Conservation (phyloP, 1,140 invertebrate species). For the Hycleus phaleratus region DNA sequence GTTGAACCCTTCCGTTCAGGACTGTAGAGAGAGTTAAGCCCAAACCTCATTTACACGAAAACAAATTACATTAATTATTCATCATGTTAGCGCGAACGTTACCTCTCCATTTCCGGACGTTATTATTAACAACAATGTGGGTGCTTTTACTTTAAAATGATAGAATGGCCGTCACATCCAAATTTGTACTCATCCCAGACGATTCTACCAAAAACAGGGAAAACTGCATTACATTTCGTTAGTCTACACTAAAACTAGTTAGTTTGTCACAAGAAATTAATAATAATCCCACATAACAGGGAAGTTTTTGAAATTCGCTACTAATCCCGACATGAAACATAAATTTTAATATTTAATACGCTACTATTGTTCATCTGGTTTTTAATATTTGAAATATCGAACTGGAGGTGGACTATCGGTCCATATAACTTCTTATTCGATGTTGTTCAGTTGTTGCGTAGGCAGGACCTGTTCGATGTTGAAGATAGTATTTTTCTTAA, state of each 20-base stretch:
- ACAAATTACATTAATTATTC: conserved; percentile 31
- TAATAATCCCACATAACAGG: too few species aligned
- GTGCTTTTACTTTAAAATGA: conserved; percentile 18
- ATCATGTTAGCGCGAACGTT: conserved; percentile 23
- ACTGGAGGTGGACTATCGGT: not conserved
- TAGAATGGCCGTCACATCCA: conserved; percentile 8
- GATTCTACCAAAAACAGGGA: conserved; percentile 1
- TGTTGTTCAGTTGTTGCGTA: too few species aligned
- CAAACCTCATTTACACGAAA: conserved; percentile 23
- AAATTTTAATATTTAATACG: conserved; percentile 10
- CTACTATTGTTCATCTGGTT: not conserved
- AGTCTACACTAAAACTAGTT: not conserved
- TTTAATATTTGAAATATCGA: too few species aligned
- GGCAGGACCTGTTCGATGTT: too few species aligned
- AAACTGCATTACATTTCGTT: conserved; percentile 6
- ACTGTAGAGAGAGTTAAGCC: not conserved
- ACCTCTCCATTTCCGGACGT: conserved; percentile 15
- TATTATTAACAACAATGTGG: conserved; percentile 19
- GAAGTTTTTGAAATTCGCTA: not conserved
- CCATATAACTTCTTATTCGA: not conserved
- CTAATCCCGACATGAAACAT: not conserved
- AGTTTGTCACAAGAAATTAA: too few species aligned
- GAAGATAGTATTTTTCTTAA: too few species aligned
- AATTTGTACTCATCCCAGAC: conserved; percentile 6
- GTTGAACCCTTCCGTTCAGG: not conserved